Base-by-base conservation (phyloP, 2,888 invertebrate species). In the Caenorhabditis virilis region DNA sequence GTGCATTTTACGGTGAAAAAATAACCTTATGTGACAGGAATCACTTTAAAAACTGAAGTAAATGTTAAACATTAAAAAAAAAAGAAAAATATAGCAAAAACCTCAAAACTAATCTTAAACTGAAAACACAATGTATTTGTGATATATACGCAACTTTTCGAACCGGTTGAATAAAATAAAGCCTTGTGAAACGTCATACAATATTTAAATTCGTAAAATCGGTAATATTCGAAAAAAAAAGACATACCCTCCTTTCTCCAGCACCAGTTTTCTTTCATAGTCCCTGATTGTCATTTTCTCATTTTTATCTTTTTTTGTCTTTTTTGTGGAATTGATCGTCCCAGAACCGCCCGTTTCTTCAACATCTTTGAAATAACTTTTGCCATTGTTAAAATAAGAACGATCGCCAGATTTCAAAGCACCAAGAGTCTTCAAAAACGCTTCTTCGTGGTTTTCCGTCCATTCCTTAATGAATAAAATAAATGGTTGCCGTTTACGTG, bases 401-500 rank as follows among this genome's bases (percentile, higher is more conserved):
- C 46, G 13, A 47, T 64, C 61, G 11, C 54, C 55, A 11, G 67
- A 57, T 84, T 94, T 95, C 43, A 97, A 84, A 49, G 89, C 89
- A 0, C 93, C 88, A 1, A 95, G 85, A 0, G 94, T 91, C 85
- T 90, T 91, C 41, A 92, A 89, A 84, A 97, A 97, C 70, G 91
- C 90, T 73, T 90, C 89, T 81, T 95, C 94, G 45, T 89, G 86
- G 70, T 89, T 88, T 76, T 89, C 88, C 0, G 89, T 84, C 84
- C 89, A 74, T 84, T 88, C 87, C 87, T 88, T 30, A 30, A 39
- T n/a, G n/a, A n/a, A n/a, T n/a, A n/a, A n/a, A n/a, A n/a, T n/a
- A n/a, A n/a, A n/a, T n/a, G n/a, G n/a, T n/a, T n/a, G n/a, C n/a
- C n/a, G n/a, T n/a, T n/a, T n/a, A n/a, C n/a, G n/a, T n/a, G n/a